These are phyloP conservation scores for Eurytoma adleriae DNA, from an alignment of 2,888 invertebrate genomes.

Conservation along the genomic window DNA sequence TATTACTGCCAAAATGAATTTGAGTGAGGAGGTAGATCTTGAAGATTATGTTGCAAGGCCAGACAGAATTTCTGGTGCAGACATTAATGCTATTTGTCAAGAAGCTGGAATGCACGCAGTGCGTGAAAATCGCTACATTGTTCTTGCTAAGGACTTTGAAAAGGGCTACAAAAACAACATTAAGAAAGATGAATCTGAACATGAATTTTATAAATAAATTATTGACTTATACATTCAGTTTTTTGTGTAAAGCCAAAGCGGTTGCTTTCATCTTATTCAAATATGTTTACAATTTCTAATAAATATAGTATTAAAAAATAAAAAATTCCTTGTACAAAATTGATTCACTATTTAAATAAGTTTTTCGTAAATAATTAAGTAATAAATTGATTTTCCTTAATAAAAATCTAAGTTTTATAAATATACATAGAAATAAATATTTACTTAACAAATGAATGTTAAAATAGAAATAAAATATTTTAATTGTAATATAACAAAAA, in stretches of 20 bases:
- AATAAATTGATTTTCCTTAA: conserved; percentile 1
- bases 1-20: conserved; percentile 97
- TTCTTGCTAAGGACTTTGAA: conserved; percentile 99
- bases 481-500: neutral
- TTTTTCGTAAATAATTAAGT: conserved; percentile 10
- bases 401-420: too few species aligned
- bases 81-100: conserved; percentile 99
- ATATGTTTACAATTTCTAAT: conserved; percentile 51
- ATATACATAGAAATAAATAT: too few species aligned
- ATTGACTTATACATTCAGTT: neutral
- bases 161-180: conserved; percentile 99
- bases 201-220: conserved; percentile 98
- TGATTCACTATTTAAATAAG: conserved; percentile 19
- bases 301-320: conserved; percentile 45
- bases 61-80: conserved; percentile 99
- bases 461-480: neutral
- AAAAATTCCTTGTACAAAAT: conserved; percentile 34
- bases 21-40: conserved; percentile 98
- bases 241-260: conserved; percentile 42
- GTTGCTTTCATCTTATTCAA: conserved; percentile 47
- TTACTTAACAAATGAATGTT: neutral
- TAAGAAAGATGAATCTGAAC: conserved; percentile 99
- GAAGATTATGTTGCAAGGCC: conserved; percentile 99
- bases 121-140: conserved; percentile 98
- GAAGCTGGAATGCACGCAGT: conserved; percentile 99